These are phyloP conservation scores for Betta splendens DNA, from an alignment of 2,797 vertebrate genomes.

Conservation along the genomic window DNA sequence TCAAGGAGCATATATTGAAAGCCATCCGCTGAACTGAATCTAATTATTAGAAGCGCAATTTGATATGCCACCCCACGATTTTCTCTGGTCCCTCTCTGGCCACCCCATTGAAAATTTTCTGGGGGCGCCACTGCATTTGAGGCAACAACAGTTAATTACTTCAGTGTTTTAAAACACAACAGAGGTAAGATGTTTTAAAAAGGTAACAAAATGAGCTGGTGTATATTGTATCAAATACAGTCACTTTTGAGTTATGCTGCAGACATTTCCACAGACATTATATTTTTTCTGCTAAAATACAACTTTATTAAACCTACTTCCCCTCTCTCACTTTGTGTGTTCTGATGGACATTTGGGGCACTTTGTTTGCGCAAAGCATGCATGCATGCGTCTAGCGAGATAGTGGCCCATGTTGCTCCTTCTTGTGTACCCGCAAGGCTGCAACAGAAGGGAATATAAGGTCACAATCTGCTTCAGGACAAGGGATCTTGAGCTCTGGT, in stretches of 20 bases:
- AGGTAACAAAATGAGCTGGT: too few relatives aligned
- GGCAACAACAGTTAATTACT: constrained; percentile 10
- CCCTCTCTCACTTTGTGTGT: constrained; percentile 63
- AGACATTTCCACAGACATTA: constrained; percentile 57
- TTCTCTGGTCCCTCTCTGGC: too few relatives aligned
- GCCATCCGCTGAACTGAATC: too few relatives aligned
- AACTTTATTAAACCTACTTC: too few relatives aligned
- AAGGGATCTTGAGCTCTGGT: constrained; percentile 72
- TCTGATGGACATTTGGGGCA: constrained; percentile 69
- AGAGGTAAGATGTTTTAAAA: too few relatives aligned
- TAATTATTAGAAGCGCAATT: too few relatives aligned
- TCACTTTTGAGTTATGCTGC: constrained; percentile 17
- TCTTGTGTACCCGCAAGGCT: constrained; percentile 78
- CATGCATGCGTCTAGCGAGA: constrained; percentile 59
- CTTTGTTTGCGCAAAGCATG: constrained; percentile 69
- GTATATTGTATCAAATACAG: constrained; percentile 10
- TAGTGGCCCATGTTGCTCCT: constrained; percentile 49
- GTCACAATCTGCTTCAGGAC: constrained; percentile 75
- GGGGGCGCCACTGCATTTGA: too few relatives aligned
- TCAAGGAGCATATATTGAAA: too few relatives aligned
- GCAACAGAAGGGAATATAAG: constrained; percentile 70
- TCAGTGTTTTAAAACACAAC: constrained; percentile 42
- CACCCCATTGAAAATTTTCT: too few relatives aligned
- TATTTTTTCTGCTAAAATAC: constrained; percentile 69
- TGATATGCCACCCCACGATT: too few relatives aligned